Conservation (phyloP, 1,140 invertebrate species). For the Ceratitis capitata region DNA sequence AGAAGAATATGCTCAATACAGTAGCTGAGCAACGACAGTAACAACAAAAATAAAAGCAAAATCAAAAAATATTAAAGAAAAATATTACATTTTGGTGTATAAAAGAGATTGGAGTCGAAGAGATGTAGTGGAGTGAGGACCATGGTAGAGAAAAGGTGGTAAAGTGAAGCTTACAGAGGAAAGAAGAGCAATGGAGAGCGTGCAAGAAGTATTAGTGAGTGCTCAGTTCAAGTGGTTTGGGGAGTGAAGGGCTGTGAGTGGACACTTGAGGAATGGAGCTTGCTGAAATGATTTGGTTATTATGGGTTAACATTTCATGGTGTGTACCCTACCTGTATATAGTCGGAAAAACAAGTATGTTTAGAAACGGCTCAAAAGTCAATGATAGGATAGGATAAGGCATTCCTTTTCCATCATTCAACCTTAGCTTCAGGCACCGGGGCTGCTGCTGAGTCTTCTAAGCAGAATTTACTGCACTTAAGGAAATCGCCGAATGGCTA, state of each 20-base stretch:
- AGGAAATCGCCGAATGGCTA: no score
- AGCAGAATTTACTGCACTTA: no score
- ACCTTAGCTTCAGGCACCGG: no score
- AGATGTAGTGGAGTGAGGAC: not conserved
- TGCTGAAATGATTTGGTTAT: not conserved
- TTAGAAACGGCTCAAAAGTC: no score
- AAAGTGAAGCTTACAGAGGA: not conserved
- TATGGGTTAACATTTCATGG: no score
- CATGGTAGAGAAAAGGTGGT: not conserved
- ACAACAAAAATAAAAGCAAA: not conserved
- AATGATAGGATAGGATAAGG: no score
- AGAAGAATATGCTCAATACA: not conserved
- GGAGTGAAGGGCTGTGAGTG: not conserved
- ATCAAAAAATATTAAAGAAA: slow-evolving; percentile 4
- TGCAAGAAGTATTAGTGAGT: not conserved
- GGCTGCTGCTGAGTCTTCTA: no score
- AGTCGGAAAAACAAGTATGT: no score
- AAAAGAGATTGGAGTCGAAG: not conserved
- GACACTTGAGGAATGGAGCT: not conserved
- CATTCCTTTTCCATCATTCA: no score
- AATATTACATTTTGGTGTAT: not conserved
- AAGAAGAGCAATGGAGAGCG: not conserved
- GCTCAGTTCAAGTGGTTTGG: not conserved
- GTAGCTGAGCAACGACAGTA: not conserved
- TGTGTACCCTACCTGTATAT: no score